phyloP scores from a whole-genome alignment of 2,797 vertebrate species.

The Alca torda region DNA sequence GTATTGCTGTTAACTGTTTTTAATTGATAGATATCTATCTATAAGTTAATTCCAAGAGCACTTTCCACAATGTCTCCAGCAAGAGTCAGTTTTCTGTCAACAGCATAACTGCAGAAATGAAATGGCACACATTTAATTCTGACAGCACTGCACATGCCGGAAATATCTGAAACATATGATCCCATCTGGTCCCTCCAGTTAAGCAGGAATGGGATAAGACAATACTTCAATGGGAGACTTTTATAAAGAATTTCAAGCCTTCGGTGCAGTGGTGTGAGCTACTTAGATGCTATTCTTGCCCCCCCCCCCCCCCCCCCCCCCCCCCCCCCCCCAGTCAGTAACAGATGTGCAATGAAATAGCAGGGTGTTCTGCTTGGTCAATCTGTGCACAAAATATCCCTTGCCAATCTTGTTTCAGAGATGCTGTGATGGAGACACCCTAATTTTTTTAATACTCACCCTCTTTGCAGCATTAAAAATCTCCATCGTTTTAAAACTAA shows the following conservation, averaged over 20 bases:
- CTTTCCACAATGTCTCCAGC: not conserved
- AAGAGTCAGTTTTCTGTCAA: constrained; percentile 23
- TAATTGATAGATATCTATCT: not conserved
- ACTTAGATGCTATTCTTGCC: not conserved
- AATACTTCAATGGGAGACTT: not conserved
- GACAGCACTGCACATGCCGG: not conserved
- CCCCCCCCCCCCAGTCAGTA: not conserved
- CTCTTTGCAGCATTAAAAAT: not conserved
- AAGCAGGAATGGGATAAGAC: not conserved
- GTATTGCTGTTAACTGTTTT: not conserved
- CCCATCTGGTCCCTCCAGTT: not conserved
- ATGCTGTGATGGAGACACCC: not conserved
- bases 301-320: no score
- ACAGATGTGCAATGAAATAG: not conserved
- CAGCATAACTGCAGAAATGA: not conserved
- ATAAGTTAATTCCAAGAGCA: not conserved
- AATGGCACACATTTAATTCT: not conserved
- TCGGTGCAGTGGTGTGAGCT: not conserved
- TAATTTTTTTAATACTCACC: not conserved
- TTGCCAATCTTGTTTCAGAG: not conserved
- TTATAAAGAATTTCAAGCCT: not conserved
- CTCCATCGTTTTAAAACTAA: not conserved
- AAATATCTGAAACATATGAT: not conserved
- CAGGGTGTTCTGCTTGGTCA: not conserved
- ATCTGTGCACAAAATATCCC: not conserved